Evolutionary conservation across 2,113 vertebrate species (phyloP), one percentile per base, ranked within the genome.

Genomic region (Caretta caretta): DNA sequence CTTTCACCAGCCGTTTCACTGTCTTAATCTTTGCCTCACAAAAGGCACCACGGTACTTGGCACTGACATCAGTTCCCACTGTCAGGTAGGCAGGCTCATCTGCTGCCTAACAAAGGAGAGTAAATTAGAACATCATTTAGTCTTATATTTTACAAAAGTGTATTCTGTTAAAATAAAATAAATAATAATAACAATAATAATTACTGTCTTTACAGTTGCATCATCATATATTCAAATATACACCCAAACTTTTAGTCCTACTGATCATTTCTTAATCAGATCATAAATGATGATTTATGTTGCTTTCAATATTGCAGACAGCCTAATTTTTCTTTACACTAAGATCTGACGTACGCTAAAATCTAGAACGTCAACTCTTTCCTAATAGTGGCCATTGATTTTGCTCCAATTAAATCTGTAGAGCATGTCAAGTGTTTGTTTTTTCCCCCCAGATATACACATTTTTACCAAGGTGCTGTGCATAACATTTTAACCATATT

Each of bases 11-110:
- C 75, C 99, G 98, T 86, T 99, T 99, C 90, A 99, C 99, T 1
- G 99, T 99, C 98, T 99, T 99, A 98, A 99, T 99, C 98, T 99
- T 99, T 88, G 99, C 99, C 99, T 99, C 99, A 4, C 99, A 99
- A 98, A 99, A 99, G 96, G 99, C 99, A 98, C 99, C 99, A 84
- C 99, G 98, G 99, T 99, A 99, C 98, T 99, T 99, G 97, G 99
- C 99, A 95, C 99, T 99, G 97, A 99, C 99, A 96, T 99, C 99
- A 1, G 99, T 99, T 95, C 99, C 99, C 98, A 99, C 99, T 93
- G 99, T 99, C 98, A 99, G 99, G 98, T 99, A 99, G 99, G 99
- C 99, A 99, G 99, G 99, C 98, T 99, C 99, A 91, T 99, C 99
- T 65, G 99, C 99, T 99, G 99, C 99, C 99, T 99, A 76, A 38